Evolutionary conservation across 2,888 invertebrate species (phyloP), one percentile per base, ranked within the genome.

Genomic region (Steinernema carpocapsae): DNA sequence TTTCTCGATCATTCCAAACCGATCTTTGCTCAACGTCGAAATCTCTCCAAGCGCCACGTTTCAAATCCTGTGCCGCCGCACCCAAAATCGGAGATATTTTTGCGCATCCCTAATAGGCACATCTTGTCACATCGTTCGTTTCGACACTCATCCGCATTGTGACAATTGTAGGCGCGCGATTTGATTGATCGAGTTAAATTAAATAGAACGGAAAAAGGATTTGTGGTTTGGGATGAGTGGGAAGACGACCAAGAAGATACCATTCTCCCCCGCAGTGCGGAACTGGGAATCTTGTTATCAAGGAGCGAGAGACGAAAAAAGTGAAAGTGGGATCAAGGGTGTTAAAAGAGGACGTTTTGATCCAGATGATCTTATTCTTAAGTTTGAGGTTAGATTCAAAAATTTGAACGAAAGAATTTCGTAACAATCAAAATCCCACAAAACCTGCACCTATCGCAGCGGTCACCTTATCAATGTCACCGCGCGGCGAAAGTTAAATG

Each of bases 111-210:
- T 64, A 64, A 64, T 64, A 64, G 64, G 64, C 64, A 56, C 56
- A 32, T 64, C 64, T 64, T 32, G 64, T 17, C 52, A 24, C 48
- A 19, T 56, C 64, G 64, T 32, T 52, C 29, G 29, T 64, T 64
- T 64, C 64, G 64, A 64, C 64, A 64, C 64, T 64, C 29, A 64
- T 64, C 64, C 64, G 64, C 64, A 64, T 64, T 64, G 64, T 64
- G 29, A 64, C 64, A 17, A 64, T 37, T 24, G 52, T 52, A 19
- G 19, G 6, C 52, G 24, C 52, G 52, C 52, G 52, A 52, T 52
- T 29, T 64, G 64, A 64, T 64, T 64, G 64, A 64, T 64, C 64
- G 64, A 64, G 32, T 64, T 64, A 64, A 64, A 64, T 64, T 29
- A 64, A 64, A 64, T 64, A 64, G 64, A 64, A 64, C 64, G 64